Conservation (phyloP, 2,797 vertebrate species). For the Hippocampus kuda region DNA sequence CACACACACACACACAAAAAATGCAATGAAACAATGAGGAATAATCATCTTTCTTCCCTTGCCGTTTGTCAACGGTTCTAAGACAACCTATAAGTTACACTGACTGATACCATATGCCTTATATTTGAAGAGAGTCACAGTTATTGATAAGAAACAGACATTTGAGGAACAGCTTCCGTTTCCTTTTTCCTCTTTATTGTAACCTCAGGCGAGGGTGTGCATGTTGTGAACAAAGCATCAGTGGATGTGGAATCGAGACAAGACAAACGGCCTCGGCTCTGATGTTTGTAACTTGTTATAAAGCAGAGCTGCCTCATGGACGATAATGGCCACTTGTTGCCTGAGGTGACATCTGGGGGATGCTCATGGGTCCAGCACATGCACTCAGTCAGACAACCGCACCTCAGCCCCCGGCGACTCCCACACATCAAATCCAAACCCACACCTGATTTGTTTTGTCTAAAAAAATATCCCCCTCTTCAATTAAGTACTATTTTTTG, state of each 20-base stretch:
- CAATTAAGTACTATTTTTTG: conserved; percentile 1
- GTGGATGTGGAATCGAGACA: conserved; percentile 1
- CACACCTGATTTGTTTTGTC: conserved; percentile 25
- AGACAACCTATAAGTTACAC: not conserved
- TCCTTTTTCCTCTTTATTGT: conserved; percentile 17
- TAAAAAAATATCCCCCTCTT: conserved; percentile 27
- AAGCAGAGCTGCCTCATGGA: conserved; percentile 1
- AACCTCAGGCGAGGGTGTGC: conserved; percentile 30
- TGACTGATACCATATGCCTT: not conserved
- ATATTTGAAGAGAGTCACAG: too few relatives aligned
- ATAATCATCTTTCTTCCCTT: not conserved
- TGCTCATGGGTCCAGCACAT: conserved; percentile 41
- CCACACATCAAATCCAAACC: conserved; percentile 50
- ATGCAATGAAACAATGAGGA: not conserved
- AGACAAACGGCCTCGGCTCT: conserved; percentile 23
- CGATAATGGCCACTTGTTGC: conserved; percentile 20
- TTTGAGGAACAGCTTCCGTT: conserved; percentile 15
- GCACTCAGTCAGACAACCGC: conserved; percentile 33
- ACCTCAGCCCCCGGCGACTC: conserved; percentile 49
- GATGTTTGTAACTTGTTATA: conserved; percentile 19
- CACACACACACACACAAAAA: not conserved
- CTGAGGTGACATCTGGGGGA: conserved; percentile 31
- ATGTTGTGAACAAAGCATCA: not conserved
- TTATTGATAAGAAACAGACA: conserved; percentile 8
- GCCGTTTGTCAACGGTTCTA: not conserved